These are phyloP conservation scores for Erebia ligea DNA, from an alignment of 2,888 invertebrate genomes.

Conservation along the genomic window DNA sequence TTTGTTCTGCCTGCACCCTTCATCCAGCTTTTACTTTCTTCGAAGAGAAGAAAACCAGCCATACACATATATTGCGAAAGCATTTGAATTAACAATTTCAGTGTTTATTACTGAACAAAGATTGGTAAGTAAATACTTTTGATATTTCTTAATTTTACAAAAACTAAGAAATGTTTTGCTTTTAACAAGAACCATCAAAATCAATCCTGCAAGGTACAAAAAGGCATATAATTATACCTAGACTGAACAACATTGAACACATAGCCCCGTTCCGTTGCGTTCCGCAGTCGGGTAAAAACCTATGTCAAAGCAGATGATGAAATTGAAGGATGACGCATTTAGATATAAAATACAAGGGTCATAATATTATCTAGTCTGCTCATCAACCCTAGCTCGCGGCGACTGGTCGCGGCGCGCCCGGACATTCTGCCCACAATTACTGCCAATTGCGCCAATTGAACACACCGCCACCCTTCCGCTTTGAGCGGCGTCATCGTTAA, in stretches of 20 bases:
- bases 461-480: constrained; percentile 79
- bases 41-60: neutral
- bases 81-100: neutral
- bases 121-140: neutral
- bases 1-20: neutral
- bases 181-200: too few species aligned
- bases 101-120: neutral
- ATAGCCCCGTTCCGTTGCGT: too few species aligned
- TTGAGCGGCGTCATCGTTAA: constrained; percentile 53
- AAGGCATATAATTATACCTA: too few species aligned
- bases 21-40: neutral
- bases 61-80: neutral
- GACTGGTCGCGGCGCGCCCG: constrained; percentile 56
- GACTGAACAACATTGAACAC: too few species aligned
- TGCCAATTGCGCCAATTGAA: constrained; percentile 82
- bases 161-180: neutral
- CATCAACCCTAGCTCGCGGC: constrained; percentile 23
- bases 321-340: too few species aligned
- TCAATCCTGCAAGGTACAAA: too few species aligned
- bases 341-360: neutral
- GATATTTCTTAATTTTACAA: neutral
- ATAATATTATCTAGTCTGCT: neutral
- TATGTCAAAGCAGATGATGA: too few species aligned
- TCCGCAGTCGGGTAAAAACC: too few species aligned
- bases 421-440: constrained; percentile 82